Evolutionary conservation across 2,888 invertebrate species (phyloP).

Genomic region (Drosophila longiperda): DNA sequence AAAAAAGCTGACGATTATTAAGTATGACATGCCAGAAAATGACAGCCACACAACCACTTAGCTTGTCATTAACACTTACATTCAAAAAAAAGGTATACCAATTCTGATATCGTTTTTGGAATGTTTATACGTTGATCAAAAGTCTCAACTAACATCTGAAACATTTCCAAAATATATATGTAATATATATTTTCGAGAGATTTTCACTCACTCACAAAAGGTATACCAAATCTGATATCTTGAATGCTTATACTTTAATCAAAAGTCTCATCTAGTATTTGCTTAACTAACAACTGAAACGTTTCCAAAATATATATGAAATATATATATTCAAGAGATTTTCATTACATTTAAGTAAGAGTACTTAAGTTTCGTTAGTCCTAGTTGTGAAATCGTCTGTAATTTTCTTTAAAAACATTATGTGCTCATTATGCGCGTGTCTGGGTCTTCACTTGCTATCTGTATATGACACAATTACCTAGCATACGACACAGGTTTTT

Average conservation of each 20-base stretch:
- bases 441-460: conserved; percentile 33
- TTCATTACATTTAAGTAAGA: conserved; percentile 14
- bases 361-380: conserved; percentile 21
- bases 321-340: background rate
- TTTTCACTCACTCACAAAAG: no score
- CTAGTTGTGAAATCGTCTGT: background rate
- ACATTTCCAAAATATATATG: no score
- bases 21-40: conserved; percentile 13
- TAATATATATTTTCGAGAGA: no score
- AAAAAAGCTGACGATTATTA: conserved; percentile 23
- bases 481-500: conserved; percentile 73
- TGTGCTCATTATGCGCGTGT: conserved; percentile 64
- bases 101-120: conserved; percentile 10
- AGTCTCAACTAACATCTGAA: no score
- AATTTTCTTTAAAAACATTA: conserved; percentile 20
- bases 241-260: no score
- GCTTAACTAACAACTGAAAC: no score
- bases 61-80: conserved; percentile 31
- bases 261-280: no score
- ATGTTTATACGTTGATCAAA: no score
- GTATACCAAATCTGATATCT: no score
- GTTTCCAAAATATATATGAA: no score
- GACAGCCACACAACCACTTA: conserved; percentile 32
- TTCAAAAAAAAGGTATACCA: conserved; percentile 16
- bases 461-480: conserved; percentile 75